Evolutionary conservation across 1,140 invertebrate species (phyloP).

Genomic region (Acromyrmex charruanus): DNA sequence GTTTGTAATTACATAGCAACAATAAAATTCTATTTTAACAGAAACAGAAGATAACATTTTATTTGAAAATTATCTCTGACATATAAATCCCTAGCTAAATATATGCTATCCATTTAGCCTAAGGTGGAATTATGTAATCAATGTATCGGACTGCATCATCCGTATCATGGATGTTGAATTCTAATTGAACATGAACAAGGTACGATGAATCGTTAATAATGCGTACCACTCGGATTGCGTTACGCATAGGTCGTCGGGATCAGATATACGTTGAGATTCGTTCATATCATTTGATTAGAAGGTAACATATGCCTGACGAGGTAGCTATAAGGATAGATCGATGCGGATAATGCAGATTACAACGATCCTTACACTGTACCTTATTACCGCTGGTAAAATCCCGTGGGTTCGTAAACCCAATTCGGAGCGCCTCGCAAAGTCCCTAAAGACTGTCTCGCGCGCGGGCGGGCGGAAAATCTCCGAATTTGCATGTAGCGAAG

Average conservation of each 20-base stretch:
- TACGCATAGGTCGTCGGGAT: background rate
- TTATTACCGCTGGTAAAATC: slow-evolving; percentile 62
- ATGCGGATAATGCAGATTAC: slow-evolving; percentile 29
- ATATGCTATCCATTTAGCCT: background rate
- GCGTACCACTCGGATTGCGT: slow-evolving; percentile 1
- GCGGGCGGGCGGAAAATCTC: slow-evolving; percentile 11
- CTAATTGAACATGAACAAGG: slow-evolving; percentile 1
- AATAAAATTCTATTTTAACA: background rate
- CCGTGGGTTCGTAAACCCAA: slow-evolving; percentile 22
- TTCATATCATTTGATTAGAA: slow-evolving; percentile 33
- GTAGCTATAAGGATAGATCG: slow-evolving; percentile 9
- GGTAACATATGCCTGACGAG: background rate
- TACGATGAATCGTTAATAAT: slow-evolving; percentile 45
- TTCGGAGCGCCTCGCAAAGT: slow-evolving; percentile 50
- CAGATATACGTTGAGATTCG: background rate
- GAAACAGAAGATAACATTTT: background rate
- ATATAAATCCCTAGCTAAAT: background rate
- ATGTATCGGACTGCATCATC: background rate
- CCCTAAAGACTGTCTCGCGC: slow-evolving; percentile 13
- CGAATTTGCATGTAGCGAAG: slow-evolving; percentile 70
- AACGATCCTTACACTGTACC: slow-evolving; percentile 25
- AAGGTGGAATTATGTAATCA: slow-evolving; percentile 26
- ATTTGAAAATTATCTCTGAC: background rate
- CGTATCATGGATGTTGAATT: slow-evolving; percentile 16
- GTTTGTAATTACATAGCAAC: background rate